Percentiles rank a stretch among this genome's conserved stretches.
phyloP scores from a whole-genome alignment of 2,888 invertebrate species.

The Drosophila paramelanica region DNA sequence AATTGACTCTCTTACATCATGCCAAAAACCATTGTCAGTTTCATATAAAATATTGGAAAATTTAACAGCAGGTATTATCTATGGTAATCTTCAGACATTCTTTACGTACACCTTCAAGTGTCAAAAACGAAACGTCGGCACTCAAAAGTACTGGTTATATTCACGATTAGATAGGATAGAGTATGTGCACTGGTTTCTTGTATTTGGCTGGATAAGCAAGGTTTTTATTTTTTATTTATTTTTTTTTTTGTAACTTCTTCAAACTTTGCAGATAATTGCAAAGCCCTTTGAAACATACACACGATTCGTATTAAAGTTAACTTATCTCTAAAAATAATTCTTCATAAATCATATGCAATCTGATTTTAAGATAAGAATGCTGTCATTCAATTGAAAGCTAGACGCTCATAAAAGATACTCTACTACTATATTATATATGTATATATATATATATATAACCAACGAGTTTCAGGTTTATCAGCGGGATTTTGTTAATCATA shows the following conservation, averaged over 20 bases:
- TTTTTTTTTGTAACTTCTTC: neutral
- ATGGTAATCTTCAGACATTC: constrained; percentile 40
- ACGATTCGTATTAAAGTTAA: too few species aligned
- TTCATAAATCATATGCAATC: constrained; percentile 29
- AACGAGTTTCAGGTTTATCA: constrained; percentile 25
- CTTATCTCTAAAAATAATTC: constrained; percentile 8
- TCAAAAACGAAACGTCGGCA: constrained; percentile 24
- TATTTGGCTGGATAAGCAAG: constrained; percentile 23
- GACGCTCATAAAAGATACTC: constrained; percentile 11
- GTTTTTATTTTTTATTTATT: neutral
- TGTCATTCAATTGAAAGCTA: constrained; percentile 28
- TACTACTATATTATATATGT: too few species aligned
- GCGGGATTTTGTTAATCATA: constrained; percentile 13
- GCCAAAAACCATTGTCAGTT: constrained; percentile 4
- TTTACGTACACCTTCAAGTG: constrained; percentile 38
- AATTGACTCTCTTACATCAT: constrained; percentile 15
- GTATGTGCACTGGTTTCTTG: constrained; percentile 41
- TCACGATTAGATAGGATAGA: constrained; percentile 59
- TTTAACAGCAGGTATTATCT: constrained; percentile 22
- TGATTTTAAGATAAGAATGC: constrained; percentile 36
- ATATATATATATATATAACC: constrained; percentile 14
- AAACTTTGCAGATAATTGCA: constrained; percentile 5
- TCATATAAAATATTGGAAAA: constrained; percentile 2
- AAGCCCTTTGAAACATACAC: neutral
- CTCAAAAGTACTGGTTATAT: constrained; percentile 39